phyloP scores from a whole-genome alignment of 2,888 invertebrate species.

The Odiellus spinosus region DNA sequence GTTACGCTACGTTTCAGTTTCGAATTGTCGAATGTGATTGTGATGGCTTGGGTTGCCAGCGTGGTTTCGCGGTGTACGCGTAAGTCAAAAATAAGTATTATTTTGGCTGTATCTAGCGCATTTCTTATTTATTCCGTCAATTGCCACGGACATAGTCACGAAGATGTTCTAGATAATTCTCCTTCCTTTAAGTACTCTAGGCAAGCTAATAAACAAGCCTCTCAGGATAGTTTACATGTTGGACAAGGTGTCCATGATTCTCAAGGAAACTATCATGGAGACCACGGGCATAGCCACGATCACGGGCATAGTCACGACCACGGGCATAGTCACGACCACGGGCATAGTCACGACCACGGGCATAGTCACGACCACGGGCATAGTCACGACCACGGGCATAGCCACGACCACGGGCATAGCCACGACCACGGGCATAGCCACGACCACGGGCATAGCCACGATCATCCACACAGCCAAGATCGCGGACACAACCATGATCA shows the following conservation, averaged over 20 bases:
- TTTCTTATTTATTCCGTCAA: not conserved
- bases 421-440: conserved; percentile 4
- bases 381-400: conserved; percentile 8
- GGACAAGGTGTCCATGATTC: conserved; percentile 16
- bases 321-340: conserved; percentile 13
- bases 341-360: not conserved
- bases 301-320: conserved; percentile 12
- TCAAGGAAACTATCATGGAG: conserved; percentile 11
- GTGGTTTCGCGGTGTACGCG: too few species aligned
- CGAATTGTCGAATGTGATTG: too few species aligned
- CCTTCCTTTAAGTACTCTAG: conserved; percentile 70
- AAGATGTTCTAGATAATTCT: conserved; percentile 32
- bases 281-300: conserved; percentile 7
- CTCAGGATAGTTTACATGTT: conserved; percentile 3
- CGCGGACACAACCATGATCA: not conserved
- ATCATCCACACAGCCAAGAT: not conserved
- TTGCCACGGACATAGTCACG: conserved; percentile 7
- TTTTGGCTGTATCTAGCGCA: too few species aligned
- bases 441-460: conserved; percentile 14
- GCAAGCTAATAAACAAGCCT: conserved; percentile 40
- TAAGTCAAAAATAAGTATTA: too few species aligned
- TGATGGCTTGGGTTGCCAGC: too few species aligned
- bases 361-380: conserved; percentile 5
- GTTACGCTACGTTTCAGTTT: too few species aligned
- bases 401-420: not conserved